Percentiles rank a stretch among this genome's conserved stretches.
Conservation (phyloP, 1,140 invertebrate species). For the Macrocentrus cingulum region DNA sequence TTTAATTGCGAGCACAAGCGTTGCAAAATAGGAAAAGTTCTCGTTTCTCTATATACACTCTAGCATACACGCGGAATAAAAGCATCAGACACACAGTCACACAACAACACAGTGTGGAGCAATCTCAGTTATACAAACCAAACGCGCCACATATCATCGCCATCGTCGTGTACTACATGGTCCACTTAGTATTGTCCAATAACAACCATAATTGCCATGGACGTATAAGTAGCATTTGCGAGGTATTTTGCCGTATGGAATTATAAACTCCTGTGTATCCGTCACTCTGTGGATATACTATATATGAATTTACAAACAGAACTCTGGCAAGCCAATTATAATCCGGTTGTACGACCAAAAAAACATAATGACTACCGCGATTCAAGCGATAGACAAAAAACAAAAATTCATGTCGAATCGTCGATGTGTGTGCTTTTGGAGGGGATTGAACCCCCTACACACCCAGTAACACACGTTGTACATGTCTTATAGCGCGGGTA, state of each 20-base stretch:
- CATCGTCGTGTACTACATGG: constrained; percentile 24
- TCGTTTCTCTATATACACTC: too few species aligned
- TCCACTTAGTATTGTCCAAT: constrained; percentile 34
- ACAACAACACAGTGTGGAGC: too few species aligned
- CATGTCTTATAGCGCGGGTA: constrained; percentile 43
- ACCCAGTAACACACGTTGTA: constrained; percentile 10
- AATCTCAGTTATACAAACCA: constrained; percentile 1
- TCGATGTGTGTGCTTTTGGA: too few species aligned
- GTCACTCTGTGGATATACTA: not conserved
- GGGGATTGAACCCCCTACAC: too few species aligned
- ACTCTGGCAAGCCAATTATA: not conserved
- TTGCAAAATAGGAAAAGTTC: too few species aligned
- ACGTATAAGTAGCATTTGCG: constrained; percentile 20
- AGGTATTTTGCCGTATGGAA: constrained; percentile 4
- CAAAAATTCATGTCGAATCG: too few species aligned
- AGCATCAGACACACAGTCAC: too few species aligned
- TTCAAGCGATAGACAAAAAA: too few species aligned
- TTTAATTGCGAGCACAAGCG: too few species aligned
- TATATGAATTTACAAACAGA: not conserved
- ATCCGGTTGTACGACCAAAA: not conserved
- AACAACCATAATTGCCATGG: constrained; percentile 33
- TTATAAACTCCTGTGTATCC: not conserved
- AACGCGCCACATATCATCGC: constrained; percentile 25
- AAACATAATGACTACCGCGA: too few species aligned
- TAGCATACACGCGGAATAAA: too few species aligned